Percentiles rank a stretch among this genome's conserved stretches.
Conservation (phyloP, 2,113 vertebrate species). For the Cyprinodon tularosa region DNA sequence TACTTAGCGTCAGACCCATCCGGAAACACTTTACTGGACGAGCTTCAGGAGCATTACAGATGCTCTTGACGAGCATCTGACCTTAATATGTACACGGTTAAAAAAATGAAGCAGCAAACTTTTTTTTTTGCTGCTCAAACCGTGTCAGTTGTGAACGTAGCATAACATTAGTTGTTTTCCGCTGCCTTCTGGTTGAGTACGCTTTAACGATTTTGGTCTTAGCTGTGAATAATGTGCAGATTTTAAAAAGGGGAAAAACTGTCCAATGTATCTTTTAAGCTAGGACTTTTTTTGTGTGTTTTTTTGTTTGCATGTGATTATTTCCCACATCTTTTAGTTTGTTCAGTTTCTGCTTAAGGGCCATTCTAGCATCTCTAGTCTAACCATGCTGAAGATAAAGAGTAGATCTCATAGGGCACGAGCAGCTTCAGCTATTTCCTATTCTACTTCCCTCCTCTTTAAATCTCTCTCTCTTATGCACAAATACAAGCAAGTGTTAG, state of each 20-base stretch:
- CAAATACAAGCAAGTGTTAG: constrained; percentile 60
- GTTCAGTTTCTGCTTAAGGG: constrained; percentile 8
- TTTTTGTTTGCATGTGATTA: not conserved
- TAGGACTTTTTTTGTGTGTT: not conserved
- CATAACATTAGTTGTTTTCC: too few species aligned
- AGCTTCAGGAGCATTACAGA: too few species aligned
- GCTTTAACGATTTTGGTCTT: too few species aligned
- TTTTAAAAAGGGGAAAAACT: not conserved
- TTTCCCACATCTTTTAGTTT: not conserved
- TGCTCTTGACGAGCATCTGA: too few species aligned
- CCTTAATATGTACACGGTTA: too few species aligned
- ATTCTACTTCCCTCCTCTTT: too few species aligned
- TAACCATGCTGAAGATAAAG: constrained; percentile 57
- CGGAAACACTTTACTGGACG: too few species aligned
- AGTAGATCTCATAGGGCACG: constrained; percentile 47
- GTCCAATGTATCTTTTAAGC: not conserved
- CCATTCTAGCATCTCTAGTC: constrained; percentile 64
- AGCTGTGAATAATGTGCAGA: not conserved
- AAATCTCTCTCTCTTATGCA: constrained; percentile 27
- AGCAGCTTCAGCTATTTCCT: constrained; percentile 33
- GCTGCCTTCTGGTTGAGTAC: too few species aligned
- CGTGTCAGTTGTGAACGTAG: too few species aligned
- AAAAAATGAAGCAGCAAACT: too few species aligned
- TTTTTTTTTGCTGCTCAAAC: too few species aligned
- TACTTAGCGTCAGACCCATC: too few species aligned